Percentiles rank a stretch among this genome's conserved stretches.
These are phyloP conservation scores for Calameuta filiformis DNA, from an alignment of 2,888 invertebrate genomes.

Conservation along the genomic window DNA sequence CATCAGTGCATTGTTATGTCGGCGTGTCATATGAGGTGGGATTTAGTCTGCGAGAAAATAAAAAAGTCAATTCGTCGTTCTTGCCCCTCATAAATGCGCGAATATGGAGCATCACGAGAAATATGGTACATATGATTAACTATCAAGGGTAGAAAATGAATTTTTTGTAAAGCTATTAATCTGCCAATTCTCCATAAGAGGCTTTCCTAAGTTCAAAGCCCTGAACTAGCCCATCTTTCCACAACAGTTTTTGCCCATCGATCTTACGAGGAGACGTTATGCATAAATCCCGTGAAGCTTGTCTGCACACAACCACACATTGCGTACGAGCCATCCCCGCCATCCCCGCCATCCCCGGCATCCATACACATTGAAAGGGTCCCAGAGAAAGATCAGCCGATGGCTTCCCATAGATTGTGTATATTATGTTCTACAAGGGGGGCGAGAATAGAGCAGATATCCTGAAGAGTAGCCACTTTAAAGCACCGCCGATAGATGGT, in stretches of 20 bases:
- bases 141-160: not conserved
- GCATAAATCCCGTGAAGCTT: not conserved
- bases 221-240: not conserved
- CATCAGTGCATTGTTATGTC: not conserved
- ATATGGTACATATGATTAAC: not conserved
- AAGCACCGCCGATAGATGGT: not conserved
- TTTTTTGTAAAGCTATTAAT: not conserved
- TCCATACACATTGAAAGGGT: not conserved
- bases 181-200: not conserved
- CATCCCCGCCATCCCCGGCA: not conserved
- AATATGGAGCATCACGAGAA: not conserved
- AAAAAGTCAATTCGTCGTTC: not conserved
- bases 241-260: not conserved
- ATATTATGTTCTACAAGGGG: not conserved
- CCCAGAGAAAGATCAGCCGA: not conserved
- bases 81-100: not conserved
- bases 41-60: not conserved
- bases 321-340: not conserved
- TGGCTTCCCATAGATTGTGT: not conserved
- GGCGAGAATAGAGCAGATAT: not conserved
- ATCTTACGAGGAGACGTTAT: not conserved
- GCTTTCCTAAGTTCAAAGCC: not conserved
- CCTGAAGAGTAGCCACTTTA: not conserved
- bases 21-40: not conserved
- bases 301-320: not conserved